Conservation (phyloP, 2,888 invertebrate genomes). For the Hypercompe scribonia region DNA sequence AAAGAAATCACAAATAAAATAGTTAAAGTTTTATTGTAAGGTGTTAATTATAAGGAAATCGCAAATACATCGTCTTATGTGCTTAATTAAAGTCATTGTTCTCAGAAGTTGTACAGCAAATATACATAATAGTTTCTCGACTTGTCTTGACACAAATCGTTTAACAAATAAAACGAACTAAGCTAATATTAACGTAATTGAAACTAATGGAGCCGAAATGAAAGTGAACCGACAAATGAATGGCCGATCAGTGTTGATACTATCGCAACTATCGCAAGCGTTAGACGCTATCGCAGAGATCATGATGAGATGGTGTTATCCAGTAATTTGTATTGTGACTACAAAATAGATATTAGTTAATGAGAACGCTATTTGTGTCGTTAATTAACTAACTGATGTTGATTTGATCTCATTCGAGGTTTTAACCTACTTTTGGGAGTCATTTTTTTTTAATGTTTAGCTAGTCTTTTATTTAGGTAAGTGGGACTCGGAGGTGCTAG, state of each 20-base stretch:
- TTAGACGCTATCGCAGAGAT: slow-evolving; percentile 41
- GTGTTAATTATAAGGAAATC: background rate
- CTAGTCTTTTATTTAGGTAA: slow-evolving; percentile 23
- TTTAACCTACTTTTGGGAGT: slow-evolving; percentile 24
- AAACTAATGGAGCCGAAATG: slow-evolving; percentile 68
- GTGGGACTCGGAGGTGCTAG: slow-evolving; percentile 19
- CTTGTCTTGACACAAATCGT: slow-evolving; percentile 36
- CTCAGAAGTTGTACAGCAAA: background rate
- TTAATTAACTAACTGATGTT: slow-evolving; percentile 24
- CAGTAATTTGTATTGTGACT: slow-evolving; percentile 22
- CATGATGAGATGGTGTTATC: slow-evolving; percentile 33
- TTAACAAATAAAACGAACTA: slow-evolving; percentile 50
- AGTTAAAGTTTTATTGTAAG: background rate
- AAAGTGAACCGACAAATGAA: slow-evolving; percentile 65
- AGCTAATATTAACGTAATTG: slow-evolving; percentile 69
- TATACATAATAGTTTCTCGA: slow-evolving; percentile 24
- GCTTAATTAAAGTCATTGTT: slow-evolving; percentile 10
- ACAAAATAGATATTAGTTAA: slow-evolving; percentile 27
- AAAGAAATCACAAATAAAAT: background rate
- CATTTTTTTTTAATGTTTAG: slow-evolving; percentile 19
- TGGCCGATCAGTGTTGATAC: slow-evolving; percentile 32
- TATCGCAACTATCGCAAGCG: slow-evolving; percentile 27
- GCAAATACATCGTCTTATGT: background rate
- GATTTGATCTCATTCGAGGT: slow-evolving; percentile 27
- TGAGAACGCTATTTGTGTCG: slow-evolving; percentile 29